phyloP scores from a whole-genome alignment of 2,888 invertebrate species.

The Linnaemya tessellans region DNA sequence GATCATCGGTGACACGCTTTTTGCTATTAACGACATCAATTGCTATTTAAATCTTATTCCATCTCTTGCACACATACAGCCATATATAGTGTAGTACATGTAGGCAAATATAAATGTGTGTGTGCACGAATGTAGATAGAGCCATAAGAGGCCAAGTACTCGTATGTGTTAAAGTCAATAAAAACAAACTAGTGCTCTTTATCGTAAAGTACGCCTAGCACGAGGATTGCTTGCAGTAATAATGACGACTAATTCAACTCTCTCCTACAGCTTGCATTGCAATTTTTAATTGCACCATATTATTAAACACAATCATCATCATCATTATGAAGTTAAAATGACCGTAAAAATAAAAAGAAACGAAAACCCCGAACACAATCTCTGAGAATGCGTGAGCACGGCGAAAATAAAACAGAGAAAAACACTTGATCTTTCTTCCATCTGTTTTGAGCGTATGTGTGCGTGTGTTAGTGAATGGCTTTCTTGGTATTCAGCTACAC shows the following conservation, averaged over 20 bases:
- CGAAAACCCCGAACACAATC: slow-evolving; percentile 8
- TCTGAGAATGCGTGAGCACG: slow-evolving; percentile 50
- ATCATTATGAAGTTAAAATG: slow-evolving; percentile 30
- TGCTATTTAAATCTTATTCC: slow-evolving; percentile 25
- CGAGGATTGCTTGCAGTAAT: slow-evolving; percentile 20
- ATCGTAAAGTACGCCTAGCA: not conserved
- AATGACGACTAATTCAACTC: slow-evolving; percentile 37
- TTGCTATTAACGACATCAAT: slow-evolving; percentile 17
- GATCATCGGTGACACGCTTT: slow-evolving; percentile 49
- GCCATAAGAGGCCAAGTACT: not conserved
- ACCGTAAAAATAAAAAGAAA: slow-evolving; percentile 14
- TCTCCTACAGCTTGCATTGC: slow-evolving; percentile 8
- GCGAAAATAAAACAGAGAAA: not conserved
- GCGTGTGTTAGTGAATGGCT: not conserved
- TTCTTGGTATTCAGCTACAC: slow-evolving; percentile 17
- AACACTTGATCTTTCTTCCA: slow-evolving; percentile 39
- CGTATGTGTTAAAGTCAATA: not conserved
- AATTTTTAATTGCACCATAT: slow-evolving; percentile 53
- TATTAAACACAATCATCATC: slow-evolving; percentile 49
- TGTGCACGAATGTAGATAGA: not conserved
- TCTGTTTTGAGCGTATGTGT: slow-evolving; percentile 27
- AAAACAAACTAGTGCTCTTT: slow-evolving; percentile 10
- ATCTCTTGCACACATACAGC: not conserved
- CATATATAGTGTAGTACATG: too few species aligned
- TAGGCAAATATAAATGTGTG: too few species aligned